phyloP scores from a whole-genome alignment of 2,888 invertebrate genomes.

The Dynastes tityus region DNA sequence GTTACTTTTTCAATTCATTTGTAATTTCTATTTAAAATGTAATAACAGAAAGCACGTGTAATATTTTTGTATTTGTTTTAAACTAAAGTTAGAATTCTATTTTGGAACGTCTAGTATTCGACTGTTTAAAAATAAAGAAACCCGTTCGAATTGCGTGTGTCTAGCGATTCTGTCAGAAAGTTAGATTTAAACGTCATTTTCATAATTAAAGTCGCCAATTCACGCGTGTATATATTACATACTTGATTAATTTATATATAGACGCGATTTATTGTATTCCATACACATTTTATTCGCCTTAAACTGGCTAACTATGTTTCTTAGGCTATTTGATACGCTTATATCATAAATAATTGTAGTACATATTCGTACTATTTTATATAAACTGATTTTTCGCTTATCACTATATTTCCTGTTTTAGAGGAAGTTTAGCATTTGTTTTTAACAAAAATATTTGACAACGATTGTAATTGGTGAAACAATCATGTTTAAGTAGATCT shows the following conservation, averaged over 20 bases:
- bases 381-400: conserved; percentile 14
- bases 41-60: conserved; percentile 17
- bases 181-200: conserved; percentile 22
- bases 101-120: conserved; percentile 44
- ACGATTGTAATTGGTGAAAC: too few relatives aligned
- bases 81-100: conserved; percentile 48
- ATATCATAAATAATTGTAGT: neutral
- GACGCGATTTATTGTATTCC: neutral
- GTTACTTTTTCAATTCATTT: neutral
- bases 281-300: neutral
- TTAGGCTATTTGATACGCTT: neutral
- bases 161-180: conserved; percentile 25
- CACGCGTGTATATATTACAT: too few relatives aligned
- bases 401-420: conserved; percentile 31
- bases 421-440: conserved; percentile 28
- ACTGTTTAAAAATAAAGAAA: conserved; percentile 43
- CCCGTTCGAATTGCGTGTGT: conserved; percentile 38
- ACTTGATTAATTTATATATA: neutral
- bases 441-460: neutral
- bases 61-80: conserved; percentile 45
- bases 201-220: conserved; percentile 2
- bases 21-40: neutral
- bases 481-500: too few relatives aligned
- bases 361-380: neutral
- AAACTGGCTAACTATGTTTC: neutral